phyloP scores from a whole-genome alignment of 2,113 vertebrate species.

The Mesembrinibis cayennensis region DNA sequence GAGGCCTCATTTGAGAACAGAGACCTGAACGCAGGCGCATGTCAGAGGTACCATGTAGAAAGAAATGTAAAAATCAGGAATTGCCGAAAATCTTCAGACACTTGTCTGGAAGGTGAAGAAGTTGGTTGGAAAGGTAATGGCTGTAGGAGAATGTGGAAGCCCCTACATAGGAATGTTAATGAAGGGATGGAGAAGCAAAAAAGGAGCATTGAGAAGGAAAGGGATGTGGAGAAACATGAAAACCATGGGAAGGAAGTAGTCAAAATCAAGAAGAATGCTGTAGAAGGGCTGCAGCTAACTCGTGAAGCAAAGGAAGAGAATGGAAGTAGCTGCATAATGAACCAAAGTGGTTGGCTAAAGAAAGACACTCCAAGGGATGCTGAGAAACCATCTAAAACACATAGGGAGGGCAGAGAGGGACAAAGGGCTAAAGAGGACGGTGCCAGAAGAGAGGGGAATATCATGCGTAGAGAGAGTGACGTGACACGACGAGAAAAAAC shows the following conservation, averaged over 20 bases:
- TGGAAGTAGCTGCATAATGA: constrained; percentile 3
- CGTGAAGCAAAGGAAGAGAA: constrained; percentile 51
- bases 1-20: constrained; percentile 44
- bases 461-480: not conserved
- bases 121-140: constrained; percentile 31
- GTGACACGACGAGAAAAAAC: not conserved
- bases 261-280: constrained; percentile 51
- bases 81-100: constrained; percentile 55
- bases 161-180: not conserved
- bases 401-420: constrained; percentile 36
- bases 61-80: constrained; percentile 60
- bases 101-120: constrained; percentile 19
- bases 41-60: constrained; percentile 23
- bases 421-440: constrained; percentile 43
- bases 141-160: constrained; percentile 33
- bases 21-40: not conserved
- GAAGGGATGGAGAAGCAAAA: constrained; percentile 60
- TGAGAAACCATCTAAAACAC: constrained; percentile 10
- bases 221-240: constrained; percentile 38
- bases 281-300: constrained; percentile 30
- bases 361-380: constrained; percentile 37
- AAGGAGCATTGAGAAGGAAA: constrained; percentile 45
- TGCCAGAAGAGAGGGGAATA: constrained; percentile 19
- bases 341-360: constrained; percentile 54
- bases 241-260: constrained; percentile 20